These are phyloP conservation scores for Morpho deidamia DNA, from an alignment of 2,888 invertebrate species.

Conservation along the genomic window DNA sequence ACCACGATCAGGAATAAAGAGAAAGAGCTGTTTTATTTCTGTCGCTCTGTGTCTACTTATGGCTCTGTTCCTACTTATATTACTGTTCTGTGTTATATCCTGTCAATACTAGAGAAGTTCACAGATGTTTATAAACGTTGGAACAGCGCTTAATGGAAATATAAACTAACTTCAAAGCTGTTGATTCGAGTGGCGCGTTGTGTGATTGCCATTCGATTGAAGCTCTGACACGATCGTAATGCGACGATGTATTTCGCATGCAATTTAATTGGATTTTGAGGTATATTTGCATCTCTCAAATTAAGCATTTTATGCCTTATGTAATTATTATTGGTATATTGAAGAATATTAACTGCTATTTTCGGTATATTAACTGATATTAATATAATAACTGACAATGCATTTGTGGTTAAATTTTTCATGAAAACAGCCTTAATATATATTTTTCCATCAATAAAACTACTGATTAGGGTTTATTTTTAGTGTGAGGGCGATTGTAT, in stretches of 20 bases:
- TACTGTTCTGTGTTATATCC: neutral
- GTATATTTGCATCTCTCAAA: neutral
- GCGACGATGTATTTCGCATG: slow-evolving; percentile 8
- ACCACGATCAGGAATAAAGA: no score
- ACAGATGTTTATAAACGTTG: neutral
- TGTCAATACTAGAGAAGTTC: neutral
- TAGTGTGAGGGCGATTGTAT: no score
- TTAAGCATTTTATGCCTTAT: neutral
- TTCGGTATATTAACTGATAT: no score
- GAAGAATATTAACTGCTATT: neutral
- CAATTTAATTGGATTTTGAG: slow-evolving; percentile 10
- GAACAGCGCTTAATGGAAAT: slow-evolving; percentile 2
- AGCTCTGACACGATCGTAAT: slow-evolving; percentile 6
- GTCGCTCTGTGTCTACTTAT: no score
- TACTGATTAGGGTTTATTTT: no score
- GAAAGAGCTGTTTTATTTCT: no score
- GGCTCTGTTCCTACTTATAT: no score
- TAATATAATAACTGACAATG: no score
- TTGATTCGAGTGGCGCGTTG: slow-evolving; percentile 8
- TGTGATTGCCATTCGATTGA: slow-evolving; percentile 17
- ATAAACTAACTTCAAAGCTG: slow-evolving; percentile 7
- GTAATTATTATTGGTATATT: neutral
- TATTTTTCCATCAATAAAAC: no score
- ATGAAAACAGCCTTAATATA: no score
- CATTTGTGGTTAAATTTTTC: no score